Conservation (phyloP, 2,797 vertebrate species). For the Sphenodon punctatus region DNA sequence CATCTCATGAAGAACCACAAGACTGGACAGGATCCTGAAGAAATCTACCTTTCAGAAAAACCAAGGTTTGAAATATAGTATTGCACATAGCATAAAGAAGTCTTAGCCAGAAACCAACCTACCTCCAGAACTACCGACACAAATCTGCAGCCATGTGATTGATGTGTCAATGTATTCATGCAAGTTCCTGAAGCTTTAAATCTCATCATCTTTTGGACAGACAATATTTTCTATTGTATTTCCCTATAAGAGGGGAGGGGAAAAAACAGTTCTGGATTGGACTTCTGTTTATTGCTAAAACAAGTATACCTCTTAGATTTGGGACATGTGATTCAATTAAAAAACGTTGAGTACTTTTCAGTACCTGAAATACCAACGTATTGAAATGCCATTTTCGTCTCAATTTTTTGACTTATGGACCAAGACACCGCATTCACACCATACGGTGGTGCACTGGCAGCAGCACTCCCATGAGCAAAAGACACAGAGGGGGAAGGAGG, state of each 20-base stretch:
- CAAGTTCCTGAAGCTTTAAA: constrained; percentile 65
- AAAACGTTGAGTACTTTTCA: too few species aligned
- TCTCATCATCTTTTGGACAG: constrained; percentile 62
- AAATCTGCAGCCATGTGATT: constrained; percentile 66
- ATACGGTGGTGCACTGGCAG: too few species aligned
- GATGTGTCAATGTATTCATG: constrained; percentile 68
- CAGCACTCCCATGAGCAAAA: too few species aligned
- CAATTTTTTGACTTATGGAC: too few species aligned
- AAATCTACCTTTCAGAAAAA: constrained; percentile 32
- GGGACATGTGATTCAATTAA: too few species aligned
- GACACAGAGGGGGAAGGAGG: too few species aligned
- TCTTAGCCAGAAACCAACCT: constrained; percentile 32
- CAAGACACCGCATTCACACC: too few species aligned
- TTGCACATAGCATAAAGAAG: constrained; percentile 45
- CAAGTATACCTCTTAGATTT: too few species aligned
- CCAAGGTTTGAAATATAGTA: constrained; percentile 29
- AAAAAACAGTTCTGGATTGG: constrained; percentile 58
- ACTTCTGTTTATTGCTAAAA: too few species aligned
- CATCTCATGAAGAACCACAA: constrained; percentile 17
- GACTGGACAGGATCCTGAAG: constrained; percentile 33
- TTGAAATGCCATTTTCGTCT: too few species aligned
- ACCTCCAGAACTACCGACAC: constrained; percentile 49
- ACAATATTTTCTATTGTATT: constrained; percentile 70
- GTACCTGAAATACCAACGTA: too few species aligned
- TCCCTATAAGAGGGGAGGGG: constrained; percentile 60